Conservation (phyloP, 2,113 vertebrate species). For the Melospiza melodia region DNA sequence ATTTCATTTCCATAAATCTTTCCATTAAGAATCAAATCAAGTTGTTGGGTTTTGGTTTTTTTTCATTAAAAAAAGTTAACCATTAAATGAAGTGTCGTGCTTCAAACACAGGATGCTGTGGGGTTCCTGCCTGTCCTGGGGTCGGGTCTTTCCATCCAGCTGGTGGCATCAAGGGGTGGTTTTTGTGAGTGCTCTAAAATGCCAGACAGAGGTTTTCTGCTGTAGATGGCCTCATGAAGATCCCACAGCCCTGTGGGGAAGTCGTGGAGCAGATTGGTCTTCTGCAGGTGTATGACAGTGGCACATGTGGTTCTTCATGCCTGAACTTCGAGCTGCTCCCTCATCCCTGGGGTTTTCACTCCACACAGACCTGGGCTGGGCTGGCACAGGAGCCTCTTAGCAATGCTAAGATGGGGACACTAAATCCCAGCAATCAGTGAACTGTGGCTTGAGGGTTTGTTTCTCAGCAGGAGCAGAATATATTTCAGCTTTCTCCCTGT, state of each 20-base stretch:
- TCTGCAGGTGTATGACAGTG: background rate
- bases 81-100: background rate
- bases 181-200: background rate
- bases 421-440: constrained; percentile 9
- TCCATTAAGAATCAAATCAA: constrained; percentile 46
- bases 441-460: background rate
- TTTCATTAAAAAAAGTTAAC: background rate
- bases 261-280: background rate
- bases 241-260: background rate
- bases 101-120: background rate
- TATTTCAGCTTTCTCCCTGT: background rate
- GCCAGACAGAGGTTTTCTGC: background rate
- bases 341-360: background rate
- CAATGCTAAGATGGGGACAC: background rate
- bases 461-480: constrained; percentile 16
- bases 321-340: rapidly evolving
- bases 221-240: background rate
- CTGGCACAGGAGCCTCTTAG: background rate
- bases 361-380: background rate
- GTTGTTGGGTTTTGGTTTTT: background rate
- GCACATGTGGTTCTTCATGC: background rate
- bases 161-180: rapidly evolving
- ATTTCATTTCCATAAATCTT: constrained; percentile 40
- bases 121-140: background rate
- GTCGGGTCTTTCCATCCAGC: background rate